phyloP scores from a whole-genome alignment of 2,113 vertebrate genomes.

The Phodopus roborovskii region DNA sequence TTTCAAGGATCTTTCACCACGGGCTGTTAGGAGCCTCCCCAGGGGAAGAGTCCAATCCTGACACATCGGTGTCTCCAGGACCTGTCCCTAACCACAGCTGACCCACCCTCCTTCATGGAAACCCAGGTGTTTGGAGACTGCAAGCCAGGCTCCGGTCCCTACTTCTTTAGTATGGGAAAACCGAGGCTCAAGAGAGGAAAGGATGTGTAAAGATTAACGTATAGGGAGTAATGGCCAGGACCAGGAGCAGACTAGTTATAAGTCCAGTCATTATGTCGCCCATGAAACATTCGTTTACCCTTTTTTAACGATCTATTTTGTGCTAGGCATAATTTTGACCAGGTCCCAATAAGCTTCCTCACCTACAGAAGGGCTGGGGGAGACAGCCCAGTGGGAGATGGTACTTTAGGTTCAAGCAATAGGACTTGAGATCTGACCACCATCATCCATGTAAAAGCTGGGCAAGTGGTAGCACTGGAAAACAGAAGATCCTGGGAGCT shows the following conservation, averaged over 20 bases:
- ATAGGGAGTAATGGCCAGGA: accelerated
- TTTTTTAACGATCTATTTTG: neutral
- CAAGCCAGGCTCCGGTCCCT: neutral
- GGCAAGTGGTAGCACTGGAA: neutral
- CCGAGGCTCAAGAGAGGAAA: neutral
- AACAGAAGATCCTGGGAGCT: neutral
- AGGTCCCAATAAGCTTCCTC: neutral
- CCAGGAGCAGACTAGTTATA: neutral
- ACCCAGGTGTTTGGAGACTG: neutral
- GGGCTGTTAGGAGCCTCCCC: neutral
- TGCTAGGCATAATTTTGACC: neutral
- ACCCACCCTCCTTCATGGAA: neutral
- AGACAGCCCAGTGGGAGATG: neutral
- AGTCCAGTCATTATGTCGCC: neutral
- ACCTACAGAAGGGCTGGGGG: neutral
- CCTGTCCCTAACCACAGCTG: neutral
- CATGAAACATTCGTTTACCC: no score
- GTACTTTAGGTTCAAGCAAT: neutral
- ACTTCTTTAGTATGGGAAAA: neutral
- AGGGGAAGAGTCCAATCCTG: no score
- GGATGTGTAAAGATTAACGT: neutral
- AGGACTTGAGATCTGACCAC: neutral
- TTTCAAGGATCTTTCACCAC: neutral
- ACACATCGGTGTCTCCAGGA: neutral
- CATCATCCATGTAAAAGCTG: neutral